Evolutionary conservation across 1,140 invertebrate genomes (phyloP).

Genomic region (Nebria ingens): DNA sequence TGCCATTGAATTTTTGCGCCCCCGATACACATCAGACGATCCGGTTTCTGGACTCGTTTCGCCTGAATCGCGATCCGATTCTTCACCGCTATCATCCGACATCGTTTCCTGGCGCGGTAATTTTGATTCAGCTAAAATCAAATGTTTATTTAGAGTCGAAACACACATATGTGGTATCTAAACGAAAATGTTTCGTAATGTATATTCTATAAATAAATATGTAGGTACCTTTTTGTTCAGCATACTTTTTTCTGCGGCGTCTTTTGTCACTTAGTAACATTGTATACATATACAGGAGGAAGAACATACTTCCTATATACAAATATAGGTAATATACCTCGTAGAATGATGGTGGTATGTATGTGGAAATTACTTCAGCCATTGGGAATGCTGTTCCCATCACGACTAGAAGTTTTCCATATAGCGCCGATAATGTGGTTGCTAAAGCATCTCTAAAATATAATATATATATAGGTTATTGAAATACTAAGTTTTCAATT

Average conservation of each 20-base stretch:
- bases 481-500: no score
- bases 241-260: slow-evolving; percentile 24
- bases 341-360: slow-evolving; percentile 82
- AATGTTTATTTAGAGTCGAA: not conserved
- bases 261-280: slow-evolving; percentile 54
- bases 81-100: slow-evolving; percentile 8
- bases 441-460: slow-evolving; percentile 63
- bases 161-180: no score
- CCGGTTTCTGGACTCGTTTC: slow-evolving; percentile 38
- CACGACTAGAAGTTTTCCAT: slow-evolving; percentile 87
- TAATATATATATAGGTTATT: not conserved
- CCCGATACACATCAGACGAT: slow-evolving; percentile 40
- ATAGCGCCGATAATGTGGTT: slow-evolving; percentile 79
- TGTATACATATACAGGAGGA: slow-evolving; percentile 75
- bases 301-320: slow-evolving; percentile 82
- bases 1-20: slow-evolving; percentile 37
- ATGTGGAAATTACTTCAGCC: slow-evolving; percentile 84
- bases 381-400: slow-evolving; percentile 92
- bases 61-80: slow-evolving; percentile 16
- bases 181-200: no score
- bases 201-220: no score
- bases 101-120: not conserved
- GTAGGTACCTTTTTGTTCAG: not conserved
- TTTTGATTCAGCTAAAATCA: not conserved
- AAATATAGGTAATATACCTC: slow-evolving; percentile 85